Evolutionary conservation across 2,113 vertebrate genomes (phyloP).

Genomic region (Boleophthalmus pectinirostris): DNA sequence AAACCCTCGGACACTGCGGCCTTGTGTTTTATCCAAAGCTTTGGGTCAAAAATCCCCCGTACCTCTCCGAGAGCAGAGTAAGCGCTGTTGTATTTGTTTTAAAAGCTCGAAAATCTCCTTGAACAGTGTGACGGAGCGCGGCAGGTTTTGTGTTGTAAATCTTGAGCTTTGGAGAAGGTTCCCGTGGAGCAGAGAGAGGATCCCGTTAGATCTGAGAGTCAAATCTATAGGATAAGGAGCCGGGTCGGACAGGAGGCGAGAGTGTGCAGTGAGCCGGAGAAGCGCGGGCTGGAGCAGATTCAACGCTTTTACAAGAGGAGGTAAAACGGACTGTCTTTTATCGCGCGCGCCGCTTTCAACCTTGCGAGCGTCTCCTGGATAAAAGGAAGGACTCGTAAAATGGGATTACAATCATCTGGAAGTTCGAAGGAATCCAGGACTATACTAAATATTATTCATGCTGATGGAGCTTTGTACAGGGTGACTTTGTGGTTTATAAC

Average conservation of each 20-base stretch:
- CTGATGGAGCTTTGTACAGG: neutral
- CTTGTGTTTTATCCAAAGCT: neutral
- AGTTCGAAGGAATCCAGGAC: neutral
- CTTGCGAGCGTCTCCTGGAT: conserved; percentile 1
- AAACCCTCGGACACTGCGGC: neutral
- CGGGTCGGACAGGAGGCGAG: neutral
- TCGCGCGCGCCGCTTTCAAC: neutral
- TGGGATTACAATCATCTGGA: conserved; percentile 1
- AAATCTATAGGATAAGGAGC: conserved; percentile 5
- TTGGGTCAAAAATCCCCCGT: neutral
- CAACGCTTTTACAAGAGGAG: neutral
- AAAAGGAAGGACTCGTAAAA: neutral
- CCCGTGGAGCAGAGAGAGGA: neutral
- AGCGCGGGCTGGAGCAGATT: neutral
- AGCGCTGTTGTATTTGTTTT: neutral
- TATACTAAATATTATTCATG: neutral
- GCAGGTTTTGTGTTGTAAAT: conserved; percentile 1
- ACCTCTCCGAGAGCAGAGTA: neutral
- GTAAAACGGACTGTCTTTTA: conserved; percentile 1
- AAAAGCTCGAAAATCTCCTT: neutral
- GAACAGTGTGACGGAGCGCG: neutral
- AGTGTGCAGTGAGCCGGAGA: neutral
- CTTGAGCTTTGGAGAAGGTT: neutral
- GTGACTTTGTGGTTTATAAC: neutral
- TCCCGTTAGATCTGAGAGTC: conserved; percentile 7